Evolutionary conservation across 2,797 vertebrate species (phyloP).

Genomic region (Lepus oiostolus): DNA sequence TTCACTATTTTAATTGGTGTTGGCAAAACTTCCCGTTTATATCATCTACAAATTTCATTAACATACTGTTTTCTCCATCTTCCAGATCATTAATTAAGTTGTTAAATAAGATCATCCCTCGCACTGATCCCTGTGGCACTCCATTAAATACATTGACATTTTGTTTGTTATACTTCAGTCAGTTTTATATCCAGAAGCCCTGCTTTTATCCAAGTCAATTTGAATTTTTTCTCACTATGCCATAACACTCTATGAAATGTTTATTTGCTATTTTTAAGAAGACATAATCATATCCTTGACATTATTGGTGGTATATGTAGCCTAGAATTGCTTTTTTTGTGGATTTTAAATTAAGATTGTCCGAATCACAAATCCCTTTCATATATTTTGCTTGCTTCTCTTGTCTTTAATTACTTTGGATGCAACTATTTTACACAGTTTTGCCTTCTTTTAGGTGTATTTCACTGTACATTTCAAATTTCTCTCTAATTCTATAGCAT

Average conservation of each 20-base stretch:
- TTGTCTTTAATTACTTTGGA: neutral
- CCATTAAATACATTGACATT: slow-evolving; percentile 72
- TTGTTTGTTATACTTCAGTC: slow-evolving; percentile 76
- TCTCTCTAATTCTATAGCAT: neutral
- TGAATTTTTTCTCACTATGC: slow-evolving; percentile 63
- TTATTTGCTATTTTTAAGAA: slow-evolving; percentile 57
- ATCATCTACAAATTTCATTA: slow-evolving; percentile 75
- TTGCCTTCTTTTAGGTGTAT: neutral
- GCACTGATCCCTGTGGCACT: slow-evolving; percentile 73
- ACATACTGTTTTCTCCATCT: slow-evolving; percentile 77
- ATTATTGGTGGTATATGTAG: neutral
- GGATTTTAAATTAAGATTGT: neutral
- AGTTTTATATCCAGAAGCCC: slow-evolving; percentile 68
- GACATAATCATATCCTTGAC: neutral
- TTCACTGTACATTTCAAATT: neutral
- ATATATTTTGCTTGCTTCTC: neutral
- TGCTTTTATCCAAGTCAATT: slow-evolving; percentile 62
- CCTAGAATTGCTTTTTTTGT: neutral
- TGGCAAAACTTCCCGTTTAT: slow-evolving; percentile 69
- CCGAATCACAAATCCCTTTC: neutral
- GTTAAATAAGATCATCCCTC: slow-evolving; percentile 77
- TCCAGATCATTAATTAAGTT: slow-evolving; percentile 81
- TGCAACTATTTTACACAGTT: neutral
- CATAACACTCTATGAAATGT: slow-evolving; percentile 26
- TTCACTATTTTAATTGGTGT: slow-evolving; percentile 70